A percentile compares a stretch with the other conserved stretches of the same genome.
These are phyloP conservation scores for Enteromius viviparus DNA, from an alignment of 2,797 vertebrate genomes.

Conservation along the genomic window DNA sequence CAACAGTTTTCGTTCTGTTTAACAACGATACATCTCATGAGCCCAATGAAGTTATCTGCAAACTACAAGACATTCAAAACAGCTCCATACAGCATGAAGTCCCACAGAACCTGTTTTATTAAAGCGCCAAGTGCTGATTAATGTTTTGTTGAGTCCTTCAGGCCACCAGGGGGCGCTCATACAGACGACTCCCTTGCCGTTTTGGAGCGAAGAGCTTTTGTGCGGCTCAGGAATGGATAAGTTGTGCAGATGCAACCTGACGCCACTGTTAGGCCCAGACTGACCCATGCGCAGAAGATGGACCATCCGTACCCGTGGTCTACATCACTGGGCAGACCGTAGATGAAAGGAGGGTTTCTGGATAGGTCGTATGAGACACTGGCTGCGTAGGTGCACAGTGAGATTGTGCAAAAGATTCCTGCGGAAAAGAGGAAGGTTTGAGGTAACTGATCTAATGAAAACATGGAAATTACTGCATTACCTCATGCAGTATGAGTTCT, in stretches of 20 bases:
- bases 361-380: constrained; percentile 86
- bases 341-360: constrained; percentile 85
- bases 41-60: constrained; percentile 18
- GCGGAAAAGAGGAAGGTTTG: constrained; percentile 47
- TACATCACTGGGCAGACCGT: constrained; percentile 83
- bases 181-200: constrained; percentile 66
- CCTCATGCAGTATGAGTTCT: neutral
- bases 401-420: constrained; percentile 91
- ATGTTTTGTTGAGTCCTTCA: constrained; percentile 5
- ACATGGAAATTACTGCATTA: neutral
- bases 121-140: constrained; percentile 45
- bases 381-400: constrained; percentile 85
- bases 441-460: neutral
- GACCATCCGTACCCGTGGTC: constrained; percentile 89
- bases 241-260: constrained; percentile 84
- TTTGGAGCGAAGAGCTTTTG: constrained; percentile 80
- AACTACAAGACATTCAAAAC: constrained; percentile 39
- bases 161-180: constrained; percentile 48
- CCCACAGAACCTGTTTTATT: constrained; percentile 7
- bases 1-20: constrained; percentile 20
- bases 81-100: constrained; percentile 19
- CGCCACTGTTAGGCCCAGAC: constrained; percentile 82
- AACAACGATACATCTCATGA: constrained; percentile 34
- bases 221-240: constrained; percentile 80
- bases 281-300: constrained; percentile 85